phyloP scores from a whole-genome alignment of 2,113 vertebrate species.

The Pampusana beccarii region DNA sequence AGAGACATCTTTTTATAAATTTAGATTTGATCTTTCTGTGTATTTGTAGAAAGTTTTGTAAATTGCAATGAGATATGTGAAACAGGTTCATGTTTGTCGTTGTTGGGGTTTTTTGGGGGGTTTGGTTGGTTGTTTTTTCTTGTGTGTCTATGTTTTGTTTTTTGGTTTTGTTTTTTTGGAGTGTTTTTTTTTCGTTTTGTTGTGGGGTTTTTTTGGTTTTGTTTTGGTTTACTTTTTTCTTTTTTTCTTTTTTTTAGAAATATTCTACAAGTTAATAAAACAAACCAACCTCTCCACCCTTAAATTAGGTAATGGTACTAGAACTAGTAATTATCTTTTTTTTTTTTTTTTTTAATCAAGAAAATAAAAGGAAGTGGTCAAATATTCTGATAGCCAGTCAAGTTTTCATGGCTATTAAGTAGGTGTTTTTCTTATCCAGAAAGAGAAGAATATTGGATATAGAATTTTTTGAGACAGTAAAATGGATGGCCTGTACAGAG shows the following conservation, averaged over 20 bases:
- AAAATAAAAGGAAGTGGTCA: not conserved
- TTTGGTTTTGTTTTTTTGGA: too few relatives aligned
- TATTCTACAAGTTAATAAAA: not conserved
- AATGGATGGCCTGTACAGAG: not conserved
- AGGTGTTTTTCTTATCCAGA: not conserved
- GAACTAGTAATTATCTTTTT: not conserved
- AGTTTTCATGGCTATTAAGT: not conserved
- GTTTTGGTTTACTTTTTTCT: not conserved
- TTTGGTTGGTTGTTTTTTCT: too few relatives aligned
- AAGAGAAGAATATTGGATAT: not conserved
- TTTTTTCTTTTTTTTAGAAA: not conserved
- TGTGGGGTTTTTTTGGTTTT: too few relatives aligned
- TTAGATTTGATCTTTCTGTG: not conserved
- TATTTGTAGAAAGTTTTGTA: not conserved
- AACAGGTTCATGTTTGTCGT: not conserved
- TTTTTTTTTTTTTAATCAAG: not conserved
- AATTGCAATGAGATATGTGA: not conserved
- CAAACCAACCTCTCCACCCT: accelerated
- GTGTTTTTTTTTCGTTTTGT: too few relatives aligned
- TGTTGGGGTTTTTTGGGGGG: not conserved
- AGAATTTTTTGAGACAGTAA: not conserved
- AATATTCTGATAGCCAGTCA: not conserved
- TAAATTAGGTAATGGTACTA: not conserved
- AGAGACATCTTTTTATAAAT: not conserved
- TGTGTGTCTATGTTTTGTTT: too few relatives aligned